Conservation (phyloP, 30 jellyfish, hydroid and myxozoan species). For the Sanderia malayensis region DNA sequence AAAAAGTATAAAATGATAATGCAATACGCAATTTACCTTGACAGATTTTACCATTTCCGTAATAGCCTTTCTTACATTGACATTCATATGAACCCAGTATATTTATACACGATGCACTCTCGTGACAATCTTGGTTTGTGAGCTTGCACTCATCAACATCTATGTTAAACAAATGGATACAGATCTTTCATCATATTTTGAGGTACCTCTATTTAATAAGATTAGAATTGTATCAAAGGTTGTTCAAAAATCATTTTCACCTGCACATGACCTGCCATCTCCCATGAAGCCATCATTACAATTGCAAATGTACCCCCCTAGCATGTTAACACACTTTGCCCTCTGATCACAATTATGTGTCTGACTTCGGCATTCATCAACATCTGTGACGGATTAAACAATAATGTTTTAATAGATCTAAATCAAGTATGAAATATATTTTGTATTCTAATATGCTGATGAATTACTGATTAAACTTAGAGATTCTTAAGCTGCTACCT, state of each 20-base stretch:
- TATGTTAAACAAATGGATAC: background rate
- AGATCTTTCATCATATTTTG: background rate
- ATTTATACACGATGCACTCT: slow-evolving; percentile 9
- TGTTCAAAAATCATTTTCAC: too few relatives aligned
- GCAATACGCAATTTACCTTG: background rate
- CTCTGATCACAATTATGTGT: background rate
- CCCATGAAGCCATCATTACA: background rate
- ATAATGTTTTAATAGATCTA: too few relatives aligned
- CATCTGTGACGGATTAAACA: background rate
- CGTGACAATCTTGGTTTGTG: slow-evolving; percentile 2
- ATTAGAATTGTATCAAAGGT: too few relatives aligned
- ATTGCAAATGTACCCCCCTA: background rate
- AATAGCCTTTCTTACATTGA: background rate
- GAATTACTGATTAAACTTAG: too few relatives aligned
- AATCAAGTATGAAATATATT: too few relatives aligned
- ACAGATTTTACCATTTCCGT: background rate
- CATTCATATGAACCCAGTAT: background rate
- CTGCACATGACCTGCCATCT: background rate
- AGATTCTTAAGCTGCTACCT: too few relatives aligned
- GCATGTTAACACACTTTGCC: background rate
- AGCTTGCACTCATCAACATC: slow-evolving; percentile 16
- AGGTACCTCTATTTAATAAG: too few relatives aligned
- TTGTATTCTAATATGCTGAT: too few relatives aligned
- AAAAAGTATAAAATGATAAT: too few relatives aligned
- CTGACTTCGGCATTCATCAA: background rate